A percentile compares a stretch with the other conserved stretches of the same genome.
Conservation (phyloP, 2,113 vertebrate genomes). For the Panurus biarmicus region DNA sequence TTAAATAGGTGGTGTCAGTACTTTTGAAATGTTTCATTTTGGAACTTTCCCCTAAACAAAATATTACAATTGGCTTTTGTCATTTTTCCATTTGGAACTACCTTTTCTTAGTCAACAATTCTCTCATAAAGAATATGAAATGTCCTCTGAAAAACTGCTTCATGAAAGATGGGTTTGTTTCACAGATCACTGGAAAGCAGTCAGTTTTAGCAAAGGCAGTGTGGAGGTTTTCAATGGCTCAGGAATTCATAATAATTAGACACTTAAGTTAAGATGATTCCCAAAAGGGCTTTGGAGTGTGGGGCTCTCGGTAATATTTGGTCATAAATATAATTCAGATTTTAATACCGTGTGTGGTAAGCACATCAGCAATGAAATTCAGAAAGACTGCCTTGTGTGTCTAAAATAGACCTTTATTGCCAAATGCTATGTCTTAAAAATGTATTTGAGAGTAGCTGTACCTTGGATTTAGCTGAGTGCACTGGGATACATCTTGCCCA, state of each 20-base stretch:
- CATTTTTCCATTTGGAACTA: not conserved
- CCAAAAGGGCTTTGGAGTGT: not conserved
- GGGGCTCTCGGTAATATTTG: not conserved
- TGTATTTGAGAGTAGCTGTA: not conserved
- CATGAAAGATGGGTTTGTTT: not conserved
- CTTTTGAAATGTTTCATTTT: not conserved
- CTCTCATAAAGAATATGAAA: not conserved
- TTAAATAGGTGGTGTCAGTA: not conserved
- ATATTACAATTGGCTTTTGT: not conserved
- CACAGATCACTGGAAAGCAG: not conserved
- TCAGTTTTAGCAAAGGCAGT: not conserved
- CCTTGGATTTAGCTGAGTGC: not conserved
- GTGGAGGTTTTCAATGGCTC: not conserved
- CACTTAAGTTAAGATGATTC: not conserved
- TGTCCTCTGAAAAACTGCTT: not conserved
- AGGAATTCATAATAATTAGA: not conserved
- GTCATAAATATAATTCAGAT: conserved; percentile 14
- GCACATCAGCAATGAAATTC: not conserved
- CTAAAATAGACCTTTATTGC: not conserved
- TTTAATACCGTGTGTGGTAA: conserved; percentile 13
- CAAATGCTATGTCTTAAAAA: not conserved
- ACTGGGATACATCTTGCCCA: not conserved
- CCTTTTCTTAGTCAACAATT: not conserved
- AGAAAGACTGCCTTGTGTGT: not conserved
- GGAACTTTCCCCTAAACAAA: not conserved